Base-by-base conservation (phyloP, 2,797 vertebrate species). In the Myoxocephalus aenaeus region DNA sequence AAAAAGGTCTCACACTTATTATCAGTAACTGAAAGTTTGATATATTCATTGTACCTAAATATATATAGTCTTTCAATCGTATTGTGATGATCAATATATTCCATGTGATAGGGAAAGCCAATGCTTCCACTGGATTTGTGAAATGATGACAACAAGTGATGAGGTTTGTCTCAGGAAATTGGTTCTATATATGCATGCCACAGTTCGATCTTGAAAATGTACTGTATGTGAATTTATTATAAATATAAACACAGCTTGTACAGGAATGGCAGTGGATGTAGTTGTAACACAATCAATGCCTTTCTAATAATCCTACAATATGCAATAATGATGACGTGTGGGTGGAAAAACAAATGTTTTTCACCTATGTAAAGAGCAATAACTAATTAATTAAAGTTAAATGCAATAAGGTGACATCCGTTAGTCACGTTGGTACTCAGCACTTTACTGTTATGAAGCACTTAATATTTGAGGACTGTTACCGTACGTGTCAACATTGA, bases 361-460 rank as follows among this genome's bases (percentile, higher is more conserved):
- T 80, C 53, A 80, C 68, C 50, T 40, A 25, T 38, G 18, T 71
- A 84, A 75, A 82, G 75, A 83, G 87, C 81, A 91, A 89, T 84
- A 89, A 44, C 40, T 56, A 65, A 79, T 71, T 48, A 32, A 70
- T 58, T 59, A 42, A 81, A 77, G 67, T 68, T 25, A 82, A 80
- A 87, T 59, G 85, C 84, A 92, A 88, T 89, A 85, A 83, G 81
- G 77, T 89, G 82, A 82, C 81, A 50, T 51, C 25, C 66, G 46
- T 54, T 63, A 75, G 77, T 87, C 87, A 85, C 74, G 18, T 78
- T 22, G 68, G 59, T 89, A 89, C 81, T 85, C 77, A 90, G 92
- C 92, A 93, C 92, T 94, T 94, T 92, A 93, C 66, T 75, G 77
- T 85, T 69, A 87, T 75, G 40, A 85, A 90, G 87, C 89, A 88